These are phyloP conservation scores for Ornithoptera alexandrae DNA, from an alignment of 2,888 invertebrate species.

Conservation along the genomic window DNA sequence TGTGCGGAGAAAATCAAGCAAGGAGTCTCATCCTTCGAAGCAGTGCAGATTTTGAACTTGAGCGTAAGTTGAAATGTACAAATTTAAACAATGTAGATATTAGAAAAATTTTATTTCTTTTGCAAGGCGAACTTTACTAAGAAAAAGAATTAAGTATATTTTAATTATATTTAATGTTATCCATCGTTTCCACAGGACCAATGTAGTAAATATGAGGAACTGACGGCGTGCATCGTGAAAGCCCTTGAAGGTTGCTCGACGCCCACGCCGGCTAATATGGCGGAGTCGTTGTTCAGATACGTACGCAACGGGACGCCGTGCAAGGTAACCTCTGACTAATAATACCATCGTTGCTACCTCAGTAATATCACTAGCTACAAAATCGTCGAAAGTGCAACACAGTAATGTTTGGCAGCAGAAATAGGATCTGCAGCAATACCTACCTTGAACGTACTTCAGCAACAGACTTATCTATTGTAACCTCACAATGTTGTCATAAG, in stretches of 20 bases:
- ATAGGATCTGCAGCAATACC: no score
- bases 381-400: no score
- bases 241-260: constrained; percentile 84
- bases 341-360: no score
- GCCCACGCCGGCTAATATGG: constrained; percentile 89
- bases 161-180: neutral
- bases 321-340: constrained; percentile 28
- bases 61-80: constrained; percentile 43
- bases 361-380: no score
- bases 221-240: constrained; percentile 80
- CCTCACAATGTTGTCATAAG: no score
- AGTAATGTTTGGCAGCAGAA: no score
- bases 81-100: no score
- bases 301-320: constrained; percentile 85
- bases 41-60: constrained; percentile 43
- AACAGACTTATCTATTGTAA: no score
- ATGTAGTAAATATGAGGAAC: constrained; percentile 75
- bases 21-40: constrained; percentile 40
- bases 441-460: no score
- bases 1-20: constrained; percentile 74
- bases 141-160: no score
- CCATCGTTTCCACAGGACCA: constrained; percentile 48
- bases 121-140: neutral
- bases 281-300: constrained; percentile 87
- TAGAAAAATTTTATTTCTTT: neutral